phyloP scores from a whole-genome alignment of 37 sponge, comb jelly and placozoan species.

The Halisarca cf. caerulea region DNA sequence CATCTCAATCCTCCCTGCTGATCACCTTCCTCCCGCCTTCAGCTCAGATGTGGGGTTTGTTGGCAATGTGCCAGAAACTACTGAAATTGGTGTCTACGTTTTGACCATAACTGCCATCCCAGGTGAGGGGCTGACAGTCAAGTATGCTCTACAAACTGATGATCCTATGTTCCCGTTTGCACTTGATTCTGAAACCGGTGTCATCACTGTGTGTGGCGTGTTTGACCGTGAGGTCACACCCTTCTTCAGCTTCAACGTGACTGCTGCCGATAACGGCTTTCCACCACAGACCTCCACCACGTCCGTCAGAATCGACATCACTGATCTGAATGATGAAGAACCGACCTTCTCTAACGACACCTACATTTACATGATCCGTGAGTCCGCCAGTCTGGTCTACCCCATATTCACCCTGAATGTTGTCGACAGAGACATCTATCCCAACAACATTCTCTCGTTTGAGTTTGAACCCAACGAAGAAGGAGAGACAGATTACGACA shows the following conservation, averaged over 20 bases:
- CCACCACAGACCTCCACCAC: not conserved
- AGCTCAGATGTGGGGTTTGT: not conserved
- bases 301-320: not conserved
- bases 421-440: not conserved
- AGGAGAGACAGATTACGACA: not conserved
- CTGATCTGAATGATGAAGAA: conserved; percentile 15
- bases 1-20: not conserved
- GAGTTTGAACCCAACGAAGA: not conserved
- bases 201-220: conserved; percentile 24
- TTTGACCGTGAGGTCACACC: conserved; percentile 49
- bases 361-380: conserved; percentile 29
- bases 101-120: not conserved
- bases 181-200: conserved; percentile 39
- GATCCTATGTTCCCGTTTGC: conserved; percentile 6
- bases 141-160: not conserved
- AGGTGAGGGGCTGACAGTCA: not conserved
- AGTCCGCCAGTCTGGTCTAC: not conserved
- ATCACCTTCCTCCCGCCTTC: not conserved
- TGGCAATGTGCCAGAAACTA: not conserved
- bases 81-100: not conserved
- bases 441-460: conserved; percentile 2
- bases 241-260: not conserved
- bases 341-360: not conserved
- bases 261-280: not conserved
- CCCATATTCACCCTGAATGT: conserved; percentile 15